Conservation (phyloP, 2,113 vertebrate genomes). For the Petaurus breviceps region DNA sequence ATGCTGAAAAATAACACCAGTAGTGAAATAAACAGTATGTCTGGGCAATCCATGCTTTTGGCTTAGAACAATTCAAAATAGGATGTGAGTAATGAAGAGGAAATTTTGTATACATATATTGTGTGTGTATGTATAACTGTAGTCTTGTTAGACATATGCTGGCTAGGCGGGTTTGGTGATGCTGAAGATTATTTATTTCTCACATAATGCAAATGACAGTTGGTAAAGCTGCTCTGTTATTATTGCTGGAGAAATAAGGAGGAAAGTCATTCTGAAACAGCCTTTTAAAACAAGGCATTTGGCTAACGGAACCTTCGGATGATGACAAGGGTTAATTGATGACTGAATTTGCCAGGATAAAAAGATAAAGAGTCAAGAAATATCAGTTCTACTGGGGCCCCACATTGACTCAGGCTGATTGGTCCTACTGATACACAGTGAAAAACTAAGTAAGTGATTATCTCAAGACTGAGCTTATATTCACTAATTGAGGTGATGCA, state of each 20-base stretch:
- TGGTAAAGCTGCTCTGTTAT: slow-evolving; percentile 34
- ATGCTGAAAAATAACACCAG: slow-evolving; percentile 32
- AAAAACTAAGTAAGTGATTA: slow-evolving; percentile 18
- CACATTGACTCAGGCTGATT: slow-evolving; percentile 4
- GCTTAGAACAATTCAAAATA: slow-evolving; percentile 38
- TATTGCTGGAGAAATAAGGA: slow-evolving; percentile 27
- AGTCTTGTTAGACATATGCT: slow-evolving; percentile 13
- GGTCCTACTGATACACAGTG: slow-evolving; percentile 7
- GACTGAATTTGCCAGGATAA: slow-evolving; percentile 5
- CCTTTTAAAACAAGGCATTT: slow-evolving; percentile 18
- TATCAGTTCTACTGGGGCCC: neutral
- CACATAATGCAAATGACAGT: slow-evolving; percentile 46
- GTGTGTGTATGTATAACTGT: neutral
- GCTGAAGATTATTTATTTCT: slow-evolving; percentile 51
- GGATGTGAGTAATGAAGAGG: slow-evolving; percentile 9
- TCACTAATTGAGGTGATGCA: slow-evolving; percentile 6
- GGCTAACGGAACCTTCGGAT: slow-evolving; percentile 15
- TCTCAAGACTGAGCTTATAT: neutral
- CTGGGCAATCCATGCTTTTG: slow-evolving; percentile 32
- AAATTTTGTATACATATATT: neutral
- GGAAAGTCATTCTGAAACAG: slow-evolving; percentile 14
- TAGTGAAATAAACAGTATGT: slow-evolving; percentile 39
- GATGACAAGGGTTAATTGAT: neutral
- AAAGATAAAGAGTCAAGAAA: slow-evolving; percentile 44
- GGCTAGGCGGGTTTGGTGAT: slow-evolving; percentile 28